These are phyloP conservation scores for Cryptomyrus ogoouensis DNA, from an alignment of 2,113 vertebrate species.

Conservation along the genomic window DNA sequence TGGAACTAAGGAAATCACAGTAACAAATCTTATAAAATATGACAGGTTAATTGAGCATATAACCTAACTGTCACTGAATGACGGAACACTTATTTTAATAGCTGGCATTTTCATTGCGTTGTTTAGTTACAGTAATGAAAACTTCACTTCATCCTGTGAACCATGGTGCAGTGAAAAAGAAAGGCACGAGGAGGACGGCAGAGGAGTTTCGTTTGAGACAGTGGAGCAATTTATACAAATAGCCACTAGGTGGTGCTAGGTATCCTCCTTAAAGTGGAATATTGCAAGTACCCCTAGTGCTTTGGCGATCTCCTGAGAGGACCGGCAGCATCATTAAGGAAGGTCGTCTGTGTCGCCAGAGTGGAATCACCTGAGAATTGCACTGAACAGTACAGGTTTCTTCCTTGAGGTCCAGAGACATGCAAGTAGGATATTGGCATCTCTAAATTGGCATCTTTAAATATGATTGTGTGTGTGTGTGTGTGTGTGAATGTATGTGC, in stretches of 20 bases:
- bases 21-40: neutral
- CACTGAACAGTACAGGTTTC: neutral
- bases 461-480: conserved; percentile 1
- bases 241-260: conserved; percentile 48
- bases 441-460: neutral
- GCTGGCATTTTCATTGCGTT: neutral
- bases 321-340: neutral
- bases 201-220: neutral
- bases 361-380: neutral
- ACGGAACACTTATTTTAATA: neutral
- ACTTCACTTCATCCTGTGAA: neutral
- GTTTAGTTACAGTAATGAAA: neutral
- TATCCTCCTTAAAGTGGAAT: conserved; percentile 9
- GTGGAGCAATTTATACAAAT: neutral
- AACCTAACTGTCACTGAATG: neutral
- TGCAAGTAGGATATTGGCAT: neutral
- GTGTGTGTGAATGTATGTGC: neutral
- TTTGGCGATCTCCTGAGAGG: neutral
- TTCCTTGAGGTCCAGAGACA: neutral
- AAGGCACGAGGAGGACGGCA: neutral
- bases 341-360: neutral
- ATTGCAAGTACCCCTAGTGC: neutral
- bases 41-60: neutral
- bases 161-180: neutral
- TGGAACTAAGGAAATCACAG: neutral